Evolutionary conservation across 1,140 invertebrate species (phyloP), one percentile per base, ranked within the genome.

Genomic region (Nasonia longicornis): DNA sequence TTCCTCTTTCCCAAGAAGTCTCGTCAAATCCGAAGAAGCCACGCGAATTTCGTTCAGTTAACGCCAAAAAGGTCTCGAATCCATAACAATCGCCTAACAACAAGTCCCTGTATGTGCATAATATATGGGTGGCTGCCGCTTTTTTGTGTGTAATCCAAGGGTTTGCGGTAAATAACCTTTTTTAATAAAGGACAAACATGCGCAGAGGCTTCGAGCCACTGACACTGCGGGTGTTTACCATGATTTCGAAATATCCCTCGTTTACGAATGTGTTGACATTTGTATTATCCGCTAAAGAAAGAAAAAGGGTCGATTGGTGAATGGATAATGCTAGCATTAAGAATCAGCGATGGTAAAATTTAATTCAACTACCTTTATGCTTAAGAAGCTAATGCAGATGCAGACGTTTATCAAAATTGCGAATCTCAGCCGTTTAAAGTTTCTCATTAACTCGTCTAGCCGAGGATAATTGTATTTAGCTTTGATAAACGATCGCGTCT

Each of bases 91-190:
- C 7, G 52, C 52, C 52, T 58, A 20, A 58, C 16, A 58, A n/a
- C 52, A 77, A 70, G 66, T 67, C 72, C 74, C 63, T 82, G 22
- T 73, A 74, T 74, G 70, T 74, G 58, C 35, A 48, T 79, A 77
- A 74, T 70, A 74, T 70, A 63, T 70, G 42, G 48, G 73, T 79
- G 48, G 64, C 66, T 63, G 31, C 42, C n/a, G 48, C 76, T 79
- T 79, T 48, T 82, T 75, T 74, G 29, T 69, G 31, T 42, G 14
- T 76, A 75, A 82, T 75, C 70, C 58, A 69, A 82, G 48, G 77
- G 77, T 70, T 16, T 70, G 22, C 66, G 66, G 71, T 71, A 70
- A 82, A 58, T 79, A 76, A 79, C 42, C 70, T 73, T 16, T 52
- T 71, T 73, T 77, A 72, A 76, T 66, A 71, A 76, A 67, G 45